Evolutionary conservation across 30 jellyfish, hydroid and myxozoan genomes (phyloP).

Genomic region (Hydractinia symbiolongicarpus): DNA sequence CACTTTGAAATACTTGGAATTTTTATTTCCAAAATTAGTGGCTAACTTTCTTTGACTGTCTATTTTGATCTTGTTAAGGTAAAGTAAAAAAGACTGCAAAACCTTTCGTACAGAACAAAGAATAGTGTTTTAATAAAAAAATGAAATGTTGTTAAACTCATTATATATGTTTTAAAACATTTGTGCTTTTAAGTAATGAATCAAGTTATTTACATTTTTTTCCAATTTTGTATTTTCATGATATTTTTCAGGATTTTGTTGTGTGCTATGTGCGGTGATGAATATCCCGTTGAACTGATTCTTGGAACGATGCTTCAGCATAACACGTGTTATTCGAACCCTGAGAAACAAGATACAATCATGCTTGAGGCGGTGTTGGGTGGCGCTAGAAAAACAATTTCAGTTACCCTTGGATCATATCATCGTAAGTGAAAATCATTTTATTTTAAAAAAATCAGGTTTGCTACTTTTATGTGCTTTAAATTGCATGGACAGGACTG

Average conservation of each 20-base stretch:
- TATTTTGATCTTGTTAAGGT: too few species aligned
- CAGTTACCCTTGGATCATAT: conserved; percentile 88
- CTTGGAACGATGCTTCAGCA: conserved; percentile 95
- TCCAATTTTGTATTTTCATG: not conserved
- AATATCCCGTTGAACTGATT: conserved; percentile 91
- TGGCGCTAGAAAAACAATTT: conserved; percentile 66
- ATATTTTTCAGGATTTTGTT: conserved; percentile 68
- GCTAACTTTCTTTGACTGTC: too few species aligned
- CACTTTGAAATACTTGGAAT: too few species aligned
- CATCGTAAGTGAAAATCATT: conserved; percentile 67
- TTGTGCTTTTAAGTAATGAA: not conserved
- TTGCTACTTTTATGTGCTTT: too few species aligned
- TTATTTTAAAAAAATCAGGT: not conserved
- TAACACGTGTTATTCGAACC: conserved; percentile 69
- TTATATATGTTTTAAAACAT: not conserved
- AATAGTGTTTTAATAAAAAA: too few species aligned
- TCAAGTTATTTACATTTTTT: not conserved
- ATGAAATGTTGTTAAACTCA: not conserved
- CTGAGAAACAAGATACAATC: conserved; percentile 90
- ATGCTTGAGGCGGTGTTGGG: conserved; percentile 88
- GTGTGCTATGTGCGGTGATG: conserved; percentile 99
- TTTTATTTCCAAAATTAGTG: too few species aligned
- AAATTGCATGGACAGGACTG: too few species aligned
- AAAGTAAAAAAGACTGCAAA: too few species aligned
- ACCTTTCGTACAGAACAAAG: too few species aligned